Percentiles rank a stretch among this genome's conserved stretches.
Evolutionary conservation across 2,888 invertebrate genomes (phyloP).

Genomic region (Eutolmus rufibarbis): DNA sequence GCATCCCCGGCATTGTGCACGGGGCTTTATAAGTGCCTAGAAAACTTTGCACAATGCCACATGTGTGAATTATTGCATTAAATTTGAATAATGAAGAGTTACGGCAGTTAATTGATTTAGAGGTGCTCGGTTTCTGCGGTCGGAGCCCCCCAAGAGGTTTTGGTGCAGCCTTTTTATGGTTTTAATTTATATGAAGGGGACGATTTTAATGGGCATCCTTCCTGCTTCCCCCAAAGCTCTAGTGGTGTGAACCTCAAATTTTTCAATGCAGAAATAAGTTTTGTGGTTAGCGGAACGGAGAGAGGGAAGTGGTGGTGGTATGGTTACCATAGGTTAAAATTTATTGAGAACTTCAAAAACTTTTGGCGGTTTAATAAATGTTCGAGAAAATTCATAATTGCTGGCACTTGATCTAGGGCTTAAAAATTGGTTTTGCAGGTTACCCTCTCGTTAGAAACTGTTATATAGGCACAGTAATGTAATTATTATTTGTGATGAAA

Average conservation of each 20-base stretch:
- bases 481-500: not conserved
- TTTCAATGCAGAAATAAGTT: not conserved
- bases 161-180: conserved; percentile 12
- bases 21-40: conserved; percentile 25
- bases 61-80: conserved; percentile 47
- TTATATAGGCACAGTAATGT: not conserved
- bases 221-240: not conserved
- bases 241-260: not conserved
- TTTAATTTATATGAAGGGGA: conserved; percentile 14
- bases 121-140: conserved; percentile 29
- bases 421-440: not conserved
- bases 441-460: not conserved
- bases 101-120: conserved; percentile 48
- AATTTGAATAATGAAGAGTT: conserved; percentile 48
- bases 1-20: conserved; percentile 12
- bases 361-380: not conserved
- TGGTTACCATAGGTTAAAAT: not conserved
- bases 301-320: not conserved
- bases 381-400: not conserved
- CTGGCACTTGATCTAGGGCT: not conserved
- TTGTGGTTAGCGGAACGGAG: not conserved
- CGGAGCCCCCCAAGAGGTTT: not conserved
- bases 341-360: not conserved
- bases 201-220: not conserved
- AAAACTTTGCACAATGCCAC: conserved; percentile 42